Evolutionary conservation across 1,140 invertebrate species (phyloP), one percentile per base, ranked within the genome.

Genomic region (Diorhabda sublineata): DNA sequence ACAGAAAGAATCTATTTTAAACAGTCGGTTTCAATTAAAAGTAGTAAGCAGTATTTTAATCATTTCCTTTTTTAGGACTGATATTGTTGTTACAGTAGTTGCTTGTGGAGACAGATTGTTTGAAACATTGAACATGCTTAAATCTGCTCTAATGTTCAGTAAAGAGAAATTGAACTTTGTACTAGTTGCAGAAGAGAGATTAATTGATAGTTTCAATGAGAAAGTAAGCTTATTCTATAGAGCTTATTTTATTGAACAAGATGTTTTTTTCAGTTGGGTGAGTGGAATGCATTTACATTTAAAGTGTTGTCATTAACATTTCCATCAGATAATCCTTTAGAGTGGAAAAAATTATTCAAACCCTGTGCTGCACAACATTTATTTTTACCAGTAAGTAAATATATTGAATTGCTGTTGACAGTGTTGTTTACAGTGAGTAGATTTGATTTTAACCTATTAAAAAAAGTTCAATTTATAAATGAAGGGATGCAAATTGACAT

Each of bases 301-400:
- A 85, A 90, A 76, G 82, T 97, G 9, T 87, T 90, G 72, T 85
- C 87, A 47, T 87, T 96, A 45, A 88, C 86, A 58, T 97, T 96
- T 83, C 95, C 95, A 0, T 82, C 86, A 68, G 84, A 87, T 60
- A 88, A 88, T 71, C 83, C 87, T 69, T 84, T 87, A 7, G 86
- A 88, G 68, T 98, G 96, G 96, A 88, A 87, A 77, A 92, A 90
- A 79, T 79, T 97, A 9, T 98, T 97, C 74, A 97, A 96, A 79
- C 93, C 92, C 11, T 98, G 96, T 87, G 93, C 95, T 58, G 89
- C 94, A 59, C 95, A 97, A 81, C 83, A 96, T 78, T 82, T 98
- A 4, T 97, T 98, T 83, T 85, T 98, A 69, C 95, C 95, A 42
- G 95, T 97, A 87, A 88, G 86, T 88, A 70, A 63, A 56, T 47